Conservation (phyloP, 2,113 vertebrate genomes). For the Otis tarda region DNA sequence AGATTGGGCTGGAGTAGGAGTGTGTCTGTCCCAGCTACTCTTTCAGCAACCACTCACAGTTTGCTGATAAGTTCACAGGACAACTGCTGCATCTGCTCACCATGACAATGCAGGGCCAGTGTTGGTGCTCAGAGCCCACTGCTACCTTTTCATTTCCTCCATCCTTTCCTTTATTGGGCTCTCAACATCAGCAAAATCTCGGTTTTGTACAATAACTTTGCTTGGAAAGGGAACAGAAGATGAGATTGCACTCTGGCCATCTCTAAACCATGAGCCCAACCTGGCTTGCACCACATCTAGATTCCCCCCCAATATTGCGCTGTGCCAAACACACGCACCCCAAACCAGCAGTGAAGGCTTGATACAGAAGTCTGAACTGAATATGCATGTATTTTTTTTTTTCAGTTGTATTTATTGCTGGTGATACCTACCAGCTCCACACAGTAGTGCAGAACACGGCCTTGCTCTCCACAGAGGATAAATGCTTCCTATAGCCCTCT, state of each 20-base stretch:
- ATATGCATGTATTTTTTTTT: neutral
- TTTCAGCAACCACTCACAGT: neutral
- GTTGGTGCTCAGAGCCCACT: neutral
- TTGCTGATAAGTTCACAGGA: neutral
- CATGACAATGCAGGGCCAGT: neutral
- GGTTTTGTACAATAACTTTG: neutral
- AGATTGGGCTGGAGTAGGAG: neutral
- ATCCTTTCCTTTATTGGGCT: neutral
- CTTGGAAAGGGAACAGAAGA: neutral
- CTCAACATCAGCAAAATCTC: neutral
- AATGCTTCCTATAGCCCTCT: accelerated
- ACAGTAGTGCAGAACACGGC: neutral
- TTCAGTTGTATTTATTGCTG: neutral
- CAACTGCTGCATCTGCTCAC: accelerated
- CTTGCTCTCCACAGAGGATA: accelerated
- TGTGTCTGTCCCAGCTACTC: neutral
- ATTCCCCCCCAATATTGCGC: neutral
- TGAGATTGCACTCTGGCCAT: accelerated
- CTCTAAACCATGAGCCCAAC: neutral
- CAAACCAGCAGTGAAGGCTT: neutral
- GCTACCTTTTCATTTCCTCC: neutral
- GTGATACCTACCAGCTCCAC: conserved; percentile 8
- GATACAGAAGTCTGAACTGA: neutral
- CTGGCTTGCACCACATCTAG: neutral
- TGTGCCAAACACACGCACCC: neutral